Evolutionary conservation across 2,113 vertebrate genomes (phyloP), one percentile per base, ranked within the genome.

Genomic region (Prunella fulvescens): DNA sequence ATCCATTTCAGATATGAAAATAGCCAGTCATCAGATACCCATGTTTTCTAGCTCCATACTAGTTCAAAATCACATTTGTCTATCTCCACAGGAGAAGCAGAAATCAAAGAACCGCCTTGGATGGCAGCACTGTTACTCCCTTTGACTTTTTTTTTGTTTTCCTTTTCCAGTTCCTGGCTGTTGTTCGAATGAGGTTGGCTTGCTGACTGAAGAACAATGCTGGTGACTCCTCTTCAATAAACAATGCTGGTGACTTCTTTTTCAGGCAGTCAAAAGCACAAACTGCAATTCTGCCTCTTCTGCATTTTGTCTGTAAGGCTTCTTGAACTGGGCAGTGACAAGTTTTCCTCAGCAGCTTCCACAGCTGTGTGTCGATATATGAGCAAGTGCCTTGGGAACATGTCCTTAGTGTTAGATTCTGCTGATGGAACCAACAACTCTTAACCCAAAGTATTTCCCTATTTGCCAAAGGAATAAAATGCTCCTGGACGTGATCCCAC

Each of bases 401-500:
- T 14, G 3, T 23, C 28, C 54, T 82, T 15, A 37, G 4, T 35
- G 16, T 39, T 58, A n/a, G 11, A 66, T 33, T 45, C 57, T 80
- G 39, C 28, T 71, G 31, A 28, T 45, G 7, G 56, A 79, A 28
- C 7, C 25, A 57, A 19, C n/a, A 79, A 6, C 25, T 50, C 51
- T 33, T 51, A 47, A 76, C 7, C 10, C 12, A 45, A 71, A 85
- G 31, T 6, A 29, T 31, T 72, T 74, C 19, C 20, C 7, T 35
- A 5, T 64, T 45, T 92, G 18, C 19, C 26, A 67, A 67, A 92
- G 24, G 42, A 90, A 45, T 45, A 48, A 45, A 37, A 37, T 72
- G 13, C 8, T 76, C 35, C 39, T 88, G 9, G 39, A 58, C 0
- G 0, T 50, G 53, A 45, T 37, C 65, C 53, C 10, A 31, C 3